Conservation (phyloP, 2,113 vertebrate genomes). For the Podiceps cristatus region DNA sequence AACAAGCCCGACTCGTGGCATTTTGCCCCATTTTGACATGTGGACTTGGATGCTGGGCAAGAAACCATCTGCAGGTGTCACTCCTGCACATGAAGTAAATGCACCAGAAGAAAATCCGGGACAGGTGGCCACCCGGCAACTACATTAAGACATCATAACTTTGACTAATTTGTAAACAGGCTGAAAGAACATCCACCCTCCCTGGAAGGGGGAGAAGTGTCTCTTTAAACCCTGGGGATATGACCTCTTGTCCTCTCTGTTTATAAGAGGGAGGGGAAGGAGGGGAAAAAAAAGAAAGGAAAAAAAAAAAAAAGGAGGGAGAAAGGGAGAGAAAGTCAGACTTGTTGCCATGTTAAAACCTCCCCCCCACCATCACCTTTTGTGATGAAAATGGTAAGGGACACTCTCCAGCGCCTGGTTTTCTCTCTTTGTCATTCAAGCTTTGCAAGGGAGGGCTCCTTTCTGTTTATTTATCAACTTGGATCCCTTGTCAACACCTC, state of each 20-base stretch:
- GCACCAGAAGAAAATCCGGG: neutral
- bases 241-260: slow-evolving; percentile 74
- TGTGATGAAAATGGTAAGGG: slow-evolving; percentile 67
- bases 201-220: slow-evolving; percentile 18
- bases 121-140: slow-evolving; percentile 51
- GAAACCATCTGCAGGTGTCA: slow-evolving; percentile 62
- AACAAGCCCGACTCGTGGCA: rapidly evolving
- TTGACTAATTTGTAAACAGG: slow-evolving; percentile 63
- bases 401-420: neutral
- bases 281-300: rapidly evolving
- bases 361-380: slow-evolving; percentile 45
- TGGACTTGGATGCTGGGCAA: neutral
- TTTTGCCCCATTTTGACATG: rapidly evolving
- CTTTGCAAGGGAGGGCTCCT: slow-evolving; percentile 27
- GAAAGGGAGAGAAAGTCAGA: slow-evolving; percentile 53
- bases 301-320: neutral
- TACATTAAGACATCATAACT: slow-evolving; percentile 70
- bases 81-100: neutral
- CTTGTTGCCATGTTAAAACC: slow-evolving; percentile 19
- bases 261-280: slow-evolving; percentile 16
- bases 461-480: slow-evolving; percentile 56
- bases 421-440: slow-evolving; percentile 43
- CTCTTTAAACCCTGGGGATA: slow-evolving; percentile 60
- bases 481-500: slow-evolving; percentile 60
- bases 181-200: slow-evolving; percentile 52